A percentile compares a stretch with the other conserved stretches of the same genome.
Conservation (phyloP, 2,888 invertebrate species). For the Ophion slaviceki region DNA sequence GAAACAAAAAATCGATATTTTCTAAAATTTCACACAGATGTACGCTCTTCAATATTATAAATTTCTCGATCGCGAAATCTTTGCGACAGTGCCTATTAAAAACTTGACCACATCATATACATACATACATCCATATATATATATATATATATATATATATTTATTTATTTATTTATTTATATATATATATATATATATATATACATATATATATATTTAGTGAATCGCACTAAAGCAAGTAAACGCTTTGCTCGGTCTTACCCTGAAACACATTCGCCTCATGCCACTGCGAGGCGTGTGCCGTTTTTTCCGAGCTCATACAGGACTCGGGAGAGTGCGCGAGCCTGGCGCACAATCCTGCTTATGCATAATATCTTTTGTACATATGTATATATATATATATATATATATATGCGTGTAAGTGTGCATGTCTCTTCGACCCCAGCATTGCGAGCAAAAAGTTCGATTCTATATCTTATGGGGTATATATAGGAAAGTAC, state of each 20-base stretch:
- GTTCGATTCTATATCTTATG: conserved; percentile 49
- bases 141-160: conserved; percentile 68
- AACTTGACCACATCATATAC: neutral
- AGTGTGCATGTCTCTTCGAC: conserved; percentile 29
- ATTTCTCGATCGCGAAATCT: too few relatives aligned
- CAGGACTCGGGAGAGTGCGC: conserved; percentile 45
- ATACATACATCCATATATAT: conserved; percentile 59
- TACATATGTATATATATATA: neutral
- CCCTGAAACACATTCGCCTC: conserved; percentile 71
- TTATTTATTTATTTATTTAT: neutral
- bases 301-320: conserved; percentile 73
- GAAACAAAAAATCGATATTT: too few relatives aligned
- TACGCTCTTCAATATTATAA: too few relatives aligned
- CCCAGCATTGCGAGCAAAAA: conserved; percentile 41
- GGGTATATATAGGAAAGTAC: conserved; percentile 19
- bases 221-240: conserved; percentile 39
- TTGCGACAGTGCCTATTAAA: neutral
- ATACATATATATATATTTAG: conserved; percentile 66
- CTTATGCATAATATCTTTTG: conserved; percentile 18
- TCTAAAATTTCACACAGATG: too few relatives aligned
- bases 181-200: too few relatives aligned
- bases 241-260: conserved; percentile 65
- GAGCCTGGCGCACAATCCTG: conserved; percentile 36
- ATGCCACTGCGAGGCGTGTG: conserved; percentile 82
- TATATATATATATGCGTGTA: neutral